Conservation (phyloP, 1,140 invertebrate species). For the Pemphigus obesinymphae region DNA sequence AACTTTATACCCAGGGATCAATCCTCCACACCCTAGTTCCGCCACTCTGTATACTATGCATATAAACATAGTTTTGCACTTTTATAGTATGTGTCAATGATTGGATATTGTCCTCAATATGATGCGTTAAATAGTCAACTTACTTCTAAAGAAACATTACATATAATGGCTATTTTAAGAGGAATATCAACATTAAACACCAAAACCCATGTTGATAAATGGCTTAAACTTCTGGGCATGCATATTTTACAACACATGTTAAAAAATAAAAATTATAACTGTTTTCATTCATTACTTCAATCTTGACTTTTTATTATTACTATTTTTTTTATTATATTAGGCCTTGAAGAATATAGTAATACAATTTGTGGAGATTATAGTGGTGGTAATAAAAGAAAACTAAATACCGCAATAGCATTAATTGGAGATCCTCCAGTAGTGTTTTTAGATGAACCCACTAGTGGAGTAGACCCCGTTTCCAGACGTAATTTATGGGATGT, state of each 20-base stretch:
- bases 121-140: conserved; percentile 76
- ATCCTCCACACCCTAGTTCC: too few species aligned
- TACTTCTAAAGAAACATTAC: conserved; percentile 72
- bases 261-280: too few species aligned
- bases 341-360: conserved; percentile 44
- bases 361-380: conserved; percentile 53
- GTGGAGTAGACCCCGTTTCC: conserved; percentile 73
- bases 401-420: conserved; percentile 89
- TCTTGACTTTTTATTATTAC: not conserved
- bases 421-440: conserved; percentile 84
- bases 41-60: too few species aligned
- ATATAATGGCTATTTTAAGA: conserved; percentile 68
- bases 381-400: conserved; percentile 91
- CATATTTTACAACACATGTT: conserved; percentile 36
- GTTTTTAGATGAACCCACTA: conserved; percentile 80
- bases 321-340: too few species aligned
- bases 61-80: not conserved
- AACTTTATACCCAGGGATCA: too few species aligned
- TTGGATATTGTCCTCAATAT: conserved; percentile 80
- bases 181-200: conserved; percentile 60
- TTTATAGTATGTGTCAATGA: conserved; percentile 54
- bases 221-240: conserved; percentile 57
- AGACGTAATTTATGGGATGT: conserved; percentile 71
- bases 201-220: conserved; percentile 54
- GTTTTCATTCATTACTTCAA: not conserved